Evolutionary conservation across 2,797 vertebrate genomes (phyloP), one percentile per base, ranked within the genome.

Genomic region (Masticophis lateralis): DNA sequence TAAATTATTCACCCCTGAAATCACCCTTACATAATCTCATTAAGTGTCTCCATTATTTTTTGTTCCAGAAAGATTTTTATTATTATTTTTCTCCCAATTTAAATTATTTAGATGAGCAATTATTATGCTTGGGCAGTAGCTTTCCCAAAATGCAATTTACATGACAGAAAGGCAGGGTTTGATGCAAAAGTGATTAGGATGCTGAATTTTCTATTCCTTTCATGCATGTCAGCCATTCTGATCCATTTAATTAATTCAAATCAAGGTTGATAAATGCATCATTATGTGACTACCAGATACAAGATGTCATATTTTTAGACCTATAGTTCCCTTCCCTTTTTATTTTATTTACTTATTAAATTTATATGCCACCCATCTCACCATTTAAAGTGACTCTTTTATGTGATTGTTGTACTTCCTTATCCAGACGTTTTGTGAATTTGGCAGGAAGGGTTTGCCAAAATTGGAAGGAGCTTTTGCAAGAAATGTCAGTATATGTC

Each of bases 161-260:
- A n/a, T 43, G 86, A 60, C n/a, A 8, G 28, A 66, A 47, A 83
- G 22, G 8, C 12, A n/a, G 32, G 69, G 32, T 61, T 2, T 90
- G 91, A 59, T 56, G 61, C 79, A 90, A 92, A 87, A 87, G 91
- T 25, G n/a, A 90, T 79, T 66, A 94, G 74, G 22, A 56, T 92
- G 74, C 16, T 43, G 83, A 11, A 69, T 60, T 47, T 93, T 94
- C 92, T 22, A n/a, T 56, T 47, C 28, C 91, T 94, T 56, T 56
- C 43, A 61, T 43, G 47, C 57, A 51, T 28, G 32, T 90, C 86
- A 87, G 37, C 6, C 47, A 87, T 18, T 57, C 32, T 87, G 61
- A 79, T 91, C 56, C 86, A 83, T 94, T 92, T 91, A 89, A 8
- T 87, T 90, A 86, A 86, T 87, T 16, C 4, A 90, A 69, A 57